Conservation (phyloP, 1,140 invertebrate genomes). For the Chrysopa pallens region DNA sequence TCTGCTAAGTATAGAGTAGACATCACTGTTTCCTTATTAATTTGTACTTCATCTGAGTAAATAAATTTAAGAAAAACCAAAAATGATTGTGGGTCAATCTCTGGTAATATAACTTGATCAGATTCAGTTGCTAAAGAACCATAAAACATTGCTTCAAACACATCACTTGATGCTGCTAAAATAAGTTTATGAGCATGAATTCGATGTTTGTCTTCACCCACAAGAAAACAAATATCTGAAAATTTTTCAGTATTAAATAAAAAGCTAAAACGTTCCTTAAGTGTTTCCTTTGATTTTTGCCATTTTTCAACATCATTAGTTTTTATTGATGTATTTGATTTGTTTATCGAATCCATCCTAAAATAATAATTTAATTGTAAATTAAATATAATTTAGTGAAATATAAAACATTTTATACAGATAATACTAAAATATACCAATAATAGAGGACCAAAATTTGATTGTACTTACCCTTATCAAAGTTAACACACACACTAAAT, state of each 20-base stretch:
- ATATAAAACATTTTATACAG: no score
- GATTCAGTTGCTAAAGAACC: slow-evolving; percentile 46
- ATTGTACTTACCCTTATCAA: no score
- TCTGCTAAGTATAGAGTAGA: slow-evolving; percentile 73
- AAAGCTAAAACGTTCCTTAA: slow-evolving; percentile 59
- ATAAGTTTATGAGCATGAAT: slow-evolving; percentile 77
- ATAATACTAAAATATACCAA: no score
- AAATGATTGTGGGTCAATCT: slow-evolving; percentile 67
- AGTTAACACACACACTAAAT: no score
- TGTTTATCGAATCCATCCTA: no score
- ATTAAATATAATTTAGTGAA: no score
- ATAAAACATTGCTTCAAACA: slow-evolving; percentile 82
- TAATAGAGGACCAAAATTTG: no score
- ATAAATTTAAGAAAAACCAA: slow-evolving; percentile 52
- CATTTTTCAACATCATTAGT: slow-evolving; percentile 30
- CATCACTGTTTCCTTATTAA: slow-evolving; percentile 75
- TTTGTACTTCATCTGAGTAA: slow-evolving; percentile 69
- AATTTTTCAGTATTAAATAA: slow-evolving; percentile 68
- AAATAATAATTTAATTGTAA: no score
- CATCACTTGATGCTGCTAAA: slow-evolving; percentile 61
- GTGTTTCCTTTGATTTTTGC: slow-evolving; percentile 49
- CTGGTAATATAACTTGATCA: slow-evolving; percentile 60
- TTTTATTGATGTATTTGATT: no score
- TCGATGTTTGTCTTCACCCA: slow-evolving; percentile 47
- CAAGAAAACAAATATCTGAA: slow-evolving; percentile 63